phyloP scores from a whole-genome alignment of 2,888 invertebrate genomes.

The Macrosoma leucophasiata region DNA sequence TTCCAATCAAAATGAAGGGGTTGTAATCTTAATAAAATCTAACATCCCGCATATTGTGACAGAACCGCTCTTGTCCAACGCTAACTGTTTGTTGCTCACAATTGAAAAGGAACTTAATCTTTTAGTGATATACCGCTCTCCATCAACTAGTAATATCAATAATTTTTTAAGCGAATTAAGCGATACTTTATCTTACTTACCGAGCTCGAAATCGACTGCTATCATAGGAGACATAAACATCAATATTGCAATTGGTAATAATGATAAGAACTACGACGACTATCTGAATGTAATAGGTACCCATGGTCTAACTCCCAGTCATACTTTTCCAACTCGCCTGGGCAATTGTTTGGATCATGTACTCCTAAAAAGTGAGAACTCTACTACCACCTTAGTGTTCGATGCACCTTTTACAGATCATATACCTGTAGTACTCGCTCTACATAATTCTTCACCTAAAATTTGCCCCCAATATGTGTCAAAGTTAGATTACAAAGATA shows the following conservation, averaged over 20 bases:
- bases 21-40: slow-evolving; percentile 10
- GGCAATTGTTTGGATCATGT: slow-evolving; percentile 7
- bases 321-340: slow-evolving; percentile 5
- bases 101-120: no score
- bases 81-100: no score
- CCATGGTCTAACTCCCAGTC: slow-evolving; percentile 1
- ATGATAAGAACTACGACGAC: not conserved
- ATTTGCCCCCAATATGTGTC: no score
- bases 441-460: no score
- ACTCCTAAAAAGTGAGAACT: not conserved
- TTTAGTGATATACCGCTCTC: no score
- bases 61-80: no score
- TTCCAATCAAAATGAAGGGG: slow-evolving; percentile 15
- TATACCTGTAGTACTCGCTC: slow-evolving; percentile 2
- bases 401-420: slow-evolving; percentile 5
- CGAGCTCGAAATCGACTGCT: not conserved
- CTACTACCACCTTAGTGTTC: not conserved
- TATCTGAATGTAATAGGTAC: slow-evolving; percentile 4
- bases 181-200: not conserved
- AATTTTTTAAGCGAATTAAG: slow-evolving; percentile 6
- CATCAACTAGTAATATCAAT: slow-evolving; percentile 1
- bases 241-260: slow-evolving; percentile 1
- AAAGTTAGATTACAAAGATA: no score
- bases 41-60: no score
- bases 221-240: slow-evolving; percentile 9